Evolutionary conservation across 2,888 invertebrate species (phyloP).

Genomic region (Drosophila quinaria): DNA sequence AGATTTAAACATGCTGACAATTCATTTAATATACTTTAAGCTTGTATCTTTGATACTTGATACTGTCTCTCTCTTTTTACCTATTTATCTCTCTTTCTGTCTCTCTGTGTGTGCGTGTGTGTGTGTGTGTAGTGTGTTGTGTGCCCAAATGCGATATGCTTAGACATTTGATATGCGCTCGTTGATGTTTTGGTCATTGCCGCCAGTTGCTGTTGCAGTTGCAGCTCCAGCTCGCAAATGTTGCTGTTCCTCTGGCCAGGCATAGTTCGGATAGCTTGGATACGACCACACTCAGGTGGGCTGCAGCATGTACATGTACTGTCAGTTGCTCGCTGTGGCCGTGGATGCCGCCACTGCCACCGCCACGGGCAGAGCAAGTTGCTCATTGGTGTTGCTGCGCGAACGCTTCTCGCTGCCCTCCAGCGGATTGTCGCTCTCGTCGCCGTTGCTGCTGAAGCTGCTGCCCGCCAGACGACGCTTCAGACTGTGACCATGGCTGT

Average conservation of each 20-base stretch:
- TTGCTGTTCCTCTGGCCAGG: slow-evolving; percentile 38
- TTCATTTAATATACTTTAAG: not conserved
- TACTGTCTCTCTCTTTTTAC: not conserved
- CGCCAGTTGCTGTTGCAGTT: not conserved
- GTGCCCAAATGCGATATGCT: slow-evolving; percentile 80
- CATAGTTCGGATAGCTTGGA: slow-evolving; percentile 20
- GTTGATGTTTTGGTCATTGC: slow-evolving; percentile 69
- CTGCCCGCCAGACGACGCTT: slow-evolving; percentile 79
- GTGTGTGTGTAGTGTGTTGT: slow-evolving; percentile 47
- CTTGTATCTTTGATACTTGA: not conserved
- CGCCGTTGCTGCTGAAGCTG: slow-evolving; percentile 81
- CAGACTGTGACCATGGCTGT: slow-evolving; percentile 50
- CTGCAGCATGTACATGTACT: slow-evolving; percentile 78
- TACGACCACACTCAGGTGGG: slow-evolving; percentile 76
- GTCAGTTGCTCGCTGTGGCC: slow-evolving; percentile 78
- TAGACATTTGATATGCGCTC: slow-evolving; percentile 81
- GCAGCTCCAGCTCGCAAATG: slow-evolving; percentile 1
- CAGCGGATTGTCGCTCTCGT: slow-evolving; percentile 79
- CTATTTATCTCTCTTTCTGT: not conserved
- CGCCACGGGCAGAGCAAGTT: slow-evolving; percentile 16
- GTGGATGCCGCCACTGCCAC: slow-evolving; percentile 42
- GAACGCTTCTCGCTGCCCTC: slow-evolving; percentile 65
- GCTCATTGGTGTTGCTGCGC: slow-evolving; percentile 47
- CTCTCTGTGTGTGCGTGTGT: slow-evolving; percentile 14
- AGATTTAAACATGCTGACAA: not conserved